Evolutionary conservation across 2,888 invertebrate species (phyloP).

Genomic region (Hylaea fasciaria): DNA sequence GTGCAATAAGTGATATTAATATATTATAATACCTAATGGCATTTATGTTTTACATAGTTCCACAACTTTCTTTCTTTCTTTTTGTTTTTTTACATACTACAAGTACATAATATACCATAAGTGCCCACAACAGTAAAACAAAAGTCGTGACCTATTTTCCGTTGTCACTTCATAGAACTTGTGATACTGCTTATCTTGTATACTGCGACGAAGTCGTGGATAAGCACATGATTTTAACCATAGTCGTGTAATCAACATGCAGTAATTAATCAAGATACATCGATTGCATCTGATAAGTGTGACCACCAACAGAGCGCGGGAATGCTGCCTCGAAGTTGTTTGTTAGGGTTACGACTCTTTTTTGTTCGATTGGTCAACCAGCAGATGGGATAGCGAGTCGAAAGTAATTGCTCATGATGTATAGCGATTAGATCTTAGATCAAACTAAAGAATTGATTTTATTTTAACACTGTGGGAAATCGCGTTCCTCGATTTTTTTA

Average conservation of each 20-base stretch:
- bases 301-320: conserved; percentile 64
- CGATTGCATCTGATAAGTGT: conserved; percentile 60
- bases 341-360: conserved; percentile 25
- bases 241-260: conserved; percentile 59
- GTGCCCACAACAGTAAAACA: no score
- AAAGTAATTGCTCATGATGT: conserved; percentile 5
- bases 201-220: conserved; percentile 47
- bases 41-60: no score
- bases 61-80: no score
- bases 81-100: no score
- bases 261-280: conserved; percentile 70
- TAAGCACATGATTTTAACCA: conserved; percentile 56
- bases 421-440: no score
- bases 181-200: conserved; percentile 37
- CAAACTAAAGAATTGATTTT: no score
- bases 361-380: conserved; percentile 13
- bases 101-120: no score
- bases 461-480: no score
- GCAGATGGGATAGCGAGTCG: neutral
- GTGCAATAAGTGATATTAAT: no score
- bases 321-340: conserved; percentile 31
- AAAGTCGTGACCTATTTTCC: neutral
- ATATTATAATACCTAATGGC: no score
- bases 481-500: no score
- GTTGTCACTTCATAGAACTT: neutral